phyloP scores from a whole-genome alignment of 2,797 vertebrate genomes.

The Anableps anableps region DNA sequence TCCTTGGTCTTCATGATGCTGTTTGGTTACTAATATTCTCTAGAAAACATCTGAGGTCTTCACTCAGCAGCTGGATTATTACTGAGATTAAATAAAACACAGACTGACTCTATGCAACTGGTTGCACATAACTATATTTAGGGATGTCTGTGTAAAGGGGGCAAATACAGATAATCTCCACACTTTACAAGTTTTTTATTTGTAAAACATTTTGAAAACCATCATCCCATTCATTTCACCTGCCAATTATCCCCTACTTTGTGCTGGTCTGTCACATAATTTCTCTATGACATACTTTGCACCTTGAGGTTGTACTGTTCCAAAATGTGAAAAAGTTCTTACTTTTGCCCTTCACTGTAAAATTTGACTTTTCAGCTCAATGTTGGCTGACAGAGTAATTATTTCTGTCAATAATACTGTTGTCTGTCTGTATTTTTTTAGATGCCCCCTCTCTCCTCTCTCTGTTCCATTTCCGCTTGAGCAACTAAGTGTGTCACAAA shows the following conservation, averaged over 20 bases:
- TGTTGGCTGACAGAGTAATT: constrained; percentile 12
- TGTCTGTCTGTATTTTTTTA: constrained; percentile 34
- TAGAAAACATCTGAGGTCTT: no score
- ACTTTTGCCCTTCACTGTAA: not conserved
- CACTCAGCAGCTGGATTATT: no score
- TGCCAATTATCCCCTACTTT: not conserved
- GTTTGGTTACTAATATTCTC: no score
- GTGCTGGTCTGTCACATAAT: not conserved
- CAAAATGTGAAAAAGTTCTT: not conserved
- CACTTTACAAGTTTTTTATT: no score
- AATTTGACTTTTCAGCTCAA: not conserved
- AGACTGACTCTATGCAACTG: not conserved
- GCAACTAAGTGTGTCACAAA: constrained; percentile 80
- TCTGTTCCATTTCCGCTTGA: constrained; percentile 60
- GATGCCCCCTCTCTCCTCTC: constrained; percentile 26
- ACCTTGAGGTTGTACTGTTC: not conserved
- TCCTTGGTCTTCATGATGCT: no score
- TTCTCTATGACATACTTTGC: not conserved
- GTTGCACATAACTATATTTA: not conserved
- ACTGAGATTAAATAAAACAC: not conserved
- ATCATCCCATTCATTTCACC: not conserved
- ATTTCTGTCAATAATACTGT: not conserved
- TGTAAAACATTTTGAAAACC: no score
- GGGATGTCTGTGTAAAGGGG: no score
- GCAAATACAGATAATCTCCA: no score